Conservation (phyloP, 2,888 invertebrate species). For the Theretra japonica region DNA sequence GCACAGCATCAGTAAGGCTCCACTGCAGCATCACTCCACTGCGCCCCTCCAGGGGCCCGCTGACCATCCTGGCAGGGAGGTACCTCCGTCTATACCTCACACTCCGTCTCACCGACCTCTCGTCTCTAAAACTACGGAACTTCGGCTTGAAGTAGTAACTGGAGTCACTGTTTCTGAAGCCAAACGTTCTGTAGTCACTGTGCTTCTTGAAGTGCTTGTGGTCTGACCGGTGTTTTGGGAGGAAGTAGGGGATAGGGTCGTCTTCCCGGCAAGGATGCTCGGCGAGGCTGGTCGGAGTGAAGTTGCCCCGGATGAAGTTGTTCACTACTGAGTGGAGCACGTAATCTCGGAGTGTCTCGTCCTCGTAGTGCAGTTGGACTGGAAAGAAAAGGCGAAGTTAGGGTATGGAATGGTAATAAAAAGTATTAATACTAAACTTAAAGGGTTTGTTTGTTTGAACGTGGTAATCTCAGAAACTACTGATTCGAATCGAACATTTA, state of each 20-base stretch:
- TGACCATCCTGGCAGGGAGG: conserved; percentile 66
- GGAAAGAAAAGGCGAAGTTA: conserved; percentile 53
- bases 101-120: conserved; percentile 60
- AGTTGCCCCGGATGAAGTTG: conserved; percentile 72
- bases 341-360: conserved; percentile 66
- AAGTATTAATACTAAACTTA: no score
- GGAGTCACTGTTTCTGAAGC: conserved; percentile 27
- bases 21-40: conserved; percentile 67
- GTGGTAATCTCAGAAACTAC: no score
- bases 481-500: no score
- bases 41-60: conserved; percentile 65
- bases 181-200: conserved; percentile 52
- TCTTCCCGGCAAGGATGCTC: conserved; percentile 71
- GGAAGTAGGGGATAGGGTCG: conserved; percentile 67
- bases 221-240: conserved; percentile 65
- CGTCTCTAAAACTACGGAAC: conserved; percentile 56
- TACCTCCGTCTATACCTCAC: conserved; percentile 63
- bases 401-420: not conserved
- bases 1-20: conserved; percentile 69
- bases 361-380: conserved; percentile 73
- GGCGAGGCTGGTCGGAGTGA: conserved; percentile 69
- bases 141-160: conserved; percentile 72
- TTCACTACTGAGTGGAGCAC: conserved; percentile 72
- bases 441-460: no score
- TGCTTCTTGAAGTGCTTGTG: conserved; percentile 60